Evolutionary conservation across 2,113 vertebrate genomes (phyloP).

Genomic region (Pachyramphus minor): DNA sequence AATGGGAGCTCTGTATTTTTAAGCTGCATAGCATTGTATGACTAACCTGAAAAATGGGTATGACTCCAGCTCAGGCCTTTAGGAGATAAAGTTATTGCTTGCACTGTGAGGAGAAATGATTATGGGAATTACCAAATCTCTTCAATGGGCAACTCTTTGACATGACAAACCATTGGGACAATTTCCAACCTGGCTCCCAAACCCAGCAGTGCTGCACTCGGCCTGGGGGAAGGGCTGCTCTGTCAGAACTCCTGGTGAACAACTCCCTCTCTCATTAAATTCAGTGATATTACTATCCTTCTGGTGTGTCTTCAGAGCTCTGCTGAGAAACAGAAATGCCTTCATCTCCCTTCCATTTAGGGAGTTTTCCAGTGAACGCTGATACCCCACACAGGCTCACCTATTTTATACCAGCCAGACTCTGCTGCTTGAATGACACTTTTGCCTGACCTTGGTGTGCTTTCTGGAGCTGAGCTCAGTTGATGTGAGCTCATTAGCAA

Average conservation of each 20-base stretch:
- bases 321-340: neutral
- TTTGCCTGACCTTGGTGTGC: neutral
- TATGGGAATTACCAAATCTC: neutral
- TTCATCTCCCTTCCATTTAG: neutral
- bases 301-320: neutral
- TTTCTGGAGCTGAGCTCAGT: neutral
- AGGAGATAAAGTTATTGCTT: neutral
- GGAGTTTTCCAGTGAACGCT: neutral
- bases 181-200: neutral
- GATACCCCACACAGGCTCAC: neutral
- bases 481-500: neutral
- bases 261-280: neutral
- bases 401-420: neutral
- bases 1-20: rapidly evolving
- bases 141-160: neutral
- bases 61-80: neutral
- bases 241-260: neutral
- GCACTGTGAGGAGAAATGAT: neutral
- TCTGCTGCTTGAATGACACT: neutral
- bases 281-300: neutral
- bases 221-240: neutral
- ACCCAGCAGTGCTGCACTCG: rapidly evolving
- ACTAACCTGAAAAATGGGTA: neutral
- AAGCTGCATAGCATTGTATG: neutral
- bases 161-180: neutral